Evolutionary conservation across 1,140 invertebrate species (phyloP), one percentile per base, ranked within the genome.

Genomic region (Melitaea cinxia): DNA sequence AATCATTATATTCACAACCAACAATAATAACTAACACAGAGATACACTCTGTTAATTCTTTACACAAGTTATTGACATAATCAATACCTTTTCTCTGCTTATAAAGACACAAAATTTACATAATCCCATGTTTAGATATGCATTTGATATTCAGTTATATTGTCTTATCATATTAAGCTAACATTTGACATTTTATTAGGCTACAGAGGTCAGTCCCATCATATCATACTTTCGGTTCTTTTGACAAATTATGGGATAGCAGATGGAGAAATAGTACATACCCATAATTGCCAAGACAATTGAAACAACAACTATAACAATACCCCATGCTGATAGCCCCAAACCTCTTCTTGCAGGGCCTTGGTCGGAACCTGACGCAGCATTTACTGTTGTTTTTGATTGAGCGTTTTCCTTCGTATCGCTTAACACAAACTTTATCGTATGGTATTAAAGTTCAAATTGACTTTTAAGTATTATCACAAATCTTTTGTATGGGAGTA

Each of bases 211-310:
- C 19, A 93, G 77, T 60, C 93, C 91, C 81, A 94, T 94, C 63
- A 93, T 91, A 60, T 93, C 91, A 85, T 94, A 94, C 65, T 93
- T 94, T 54, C 91, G 86, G 59, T 92, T 88, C 57, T 92, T 93
- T 60, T 92, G 91, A 69, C 92, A 94, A 10, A 94, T 64, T 54
- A 93, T 86, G 9, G 93, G 93, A 80, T 94, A 94, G 71, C 93
- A 94, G 64, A 94, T 91, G 23, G 93, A 91, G 62, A 93, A 92
- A 70, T 94, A 94, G 75, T 94, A 94, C 49, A 92, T 89, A 4
- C 91, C 88, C 50, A 92, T 85, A 15, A 89, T 90, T 12, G 89
- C 69, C n/a, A 93, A 67, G 50, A 93, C 91, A 6, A 92, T 70
- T 21, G 85, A 84, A 6, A 94, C 80, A 66, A 93, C 88, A 15